Base-by-base conservation (phyloP, 2,113 vertebrate species). In the cattle (Bos taurus) region DNA sequence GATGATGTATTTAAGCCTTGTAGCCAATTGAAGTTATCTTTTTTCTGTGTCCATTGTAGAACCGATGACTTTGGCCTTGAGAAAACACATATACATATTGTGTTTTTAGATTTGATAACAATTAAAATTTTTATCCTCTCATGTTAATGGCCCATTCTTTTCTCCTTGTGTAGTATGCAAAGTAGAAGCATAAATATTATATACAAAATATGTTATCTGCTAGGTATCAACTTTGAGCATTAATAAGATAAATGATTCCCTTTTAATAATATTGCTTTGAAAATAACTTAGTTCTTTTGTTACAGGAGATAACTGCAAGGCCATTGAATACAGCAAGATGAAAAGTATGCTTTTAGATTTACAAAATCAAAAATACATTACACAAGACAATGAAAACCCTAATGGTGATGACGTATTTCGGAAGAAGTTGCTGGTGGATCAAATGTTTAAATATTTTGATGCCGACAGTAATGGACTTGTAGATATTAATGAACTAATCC, bases 381-480 rank as follows among this genome's bases (percentile, higher is more conserved):
- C 97, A 25, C 98, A 99, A 77, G 97, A 98, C 96, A 97, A 98
- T 98, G 98, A 99, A 67, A 99, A 98, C 52, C 95, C 94, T 33
- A 88, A 98, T 80, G 98, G 97, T 71, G 99, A 99, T 96, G 99
- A 99, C 98, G 98, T 99, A 98, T 96, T 97, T 19, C 98, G 98
- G 96, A 99, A 99, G 98, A 99, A 99, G 98, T 95, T 99, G 78
- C 98, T 99, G 93, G 99, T 99, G 62, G 99, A 99, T 97, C 96
- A 99, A 50, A 99, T 99, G 99, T 99, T 99, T 98, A 99, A 99
- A 93, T 99, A 99, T 98, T 99, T 99, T 97, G 99, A 99, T 95
- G 99, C 99, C 8, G 99, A 99, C 97, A 98, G 97, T 84, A 99
- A 98, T 7, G 99, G 99, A 97, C 98, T 99, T 95, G 98, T 99